A percentile compares a stretch with the other conserved stretches of the same genome.
Evolutionary conservation across 2,797 vertebrate species (phyloP).

Genomic region (Pitangus sulphuratus): DNA sequence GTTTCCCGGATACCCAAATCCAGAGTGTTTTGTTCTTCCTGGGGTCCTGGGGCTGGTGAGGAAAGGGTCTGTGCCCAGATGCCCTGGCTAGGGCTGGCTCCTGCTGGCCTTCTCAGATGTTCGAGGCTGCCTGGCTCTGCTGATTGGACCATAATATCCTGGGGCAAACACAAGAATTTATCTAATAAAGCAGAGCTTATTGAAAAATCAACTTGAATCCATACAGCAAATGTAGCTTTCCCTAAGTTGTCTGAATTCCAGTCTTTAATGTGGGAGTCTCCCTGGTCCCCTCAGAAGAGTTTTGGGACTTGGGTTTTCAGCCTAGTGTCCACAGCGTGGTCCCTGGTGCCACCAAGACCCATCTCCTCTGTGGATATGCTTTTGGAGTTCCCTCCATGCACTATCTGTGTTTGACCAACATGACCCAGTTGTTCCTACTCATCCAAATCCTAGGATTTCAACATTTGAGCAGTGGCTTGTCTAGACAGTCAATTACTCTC

Average conservation of each 20-base stretch:
- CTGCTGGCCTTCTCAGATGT: not conserved
- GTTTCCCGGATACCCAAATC: not conserved
- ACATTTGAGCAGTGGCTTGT: not conserved
- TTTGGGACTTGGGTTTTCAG: not conserved
- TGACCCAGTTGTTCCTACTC: not conserved
- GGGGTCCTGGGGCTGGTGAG: not conserved
- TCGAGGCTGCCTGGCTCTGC: not conserved
- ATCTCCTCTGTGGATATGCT: not conserved
- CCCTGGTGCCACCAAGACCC: not conserved
- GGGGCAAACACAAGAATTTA: not conserved
- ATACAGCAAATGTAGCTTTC: not conserved
- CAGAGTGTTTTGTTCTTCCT: not conserved
- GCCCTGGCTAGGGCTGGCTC: not conserved
- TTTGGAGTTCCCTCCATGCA: not conserved
- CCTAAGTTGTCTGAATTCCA: not conserved
- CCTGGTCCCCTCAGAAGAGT: rapidly evolving
- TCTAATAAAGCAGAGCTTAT: not conserved
- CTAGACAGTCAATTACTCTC: conserved; percentile 53
- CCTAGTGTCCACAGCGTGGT: not conserved
- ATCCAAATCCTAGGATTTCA: not conserved
- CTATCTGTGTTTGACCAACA: not conserved
- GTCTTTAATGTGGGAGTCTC: not conserved
- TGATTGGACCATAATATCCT: not conserved
- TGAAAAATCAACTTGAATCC: not conserved
- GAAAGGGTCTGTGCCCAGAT: not conserved